Percentiles rank a stretch among this genome's conserved stretches.
Conservation (phyloP, 2,888 invertebrate genomes). For the Drosophila kuntzei region DNA sequence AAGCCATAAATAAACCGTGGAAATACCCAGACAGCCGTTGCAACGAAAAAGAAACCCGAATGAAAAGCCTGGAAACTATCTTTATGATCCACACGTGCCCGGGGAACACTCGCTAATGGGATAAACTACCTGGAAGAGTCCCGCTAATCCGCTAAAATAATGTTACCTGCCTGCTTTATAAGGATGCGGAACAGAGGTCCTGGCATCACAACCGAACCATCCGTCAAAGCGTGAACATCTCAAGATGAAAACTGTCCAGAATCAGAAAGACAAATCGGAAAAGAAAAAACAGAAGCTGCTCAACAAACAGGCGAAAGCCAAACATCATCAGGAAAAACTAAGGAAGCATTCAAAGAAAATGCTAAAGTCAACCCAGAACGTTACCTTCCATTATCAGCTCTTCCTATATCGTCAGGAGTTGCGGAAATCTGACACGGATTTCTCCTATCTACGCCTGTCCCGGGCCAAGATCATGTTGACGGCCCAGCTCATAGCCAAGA, state of each 20-base stretch:
- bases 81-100: slow-evolving; percentile 58
- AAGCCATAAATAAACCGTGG: slow-evolving; percentile 66
- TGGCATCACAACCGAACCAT: slow-evolving; percentile 20
- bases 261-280: slow-evolving; percentile 34
- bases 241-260: slow-evolving; percentile 35
- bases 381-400: slow-evolving; percentile 54
- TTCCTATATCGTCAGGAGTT: slow-evolving; percentile 73
- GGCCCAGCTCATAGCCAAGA: slow-evolving; percentile 62
- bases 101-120: slow-evolving; percentile 52
- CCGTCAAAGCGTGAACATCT: slow-evolving; percentile 11
- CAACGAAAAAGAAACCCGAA: slow-evolving; percentile 23
- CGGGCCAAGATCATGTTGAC: slow-evolving; percentile 71
- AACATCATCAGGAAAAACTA: slow-evolving; percentile 32
- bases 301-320: slow-evolving; percentile 31
- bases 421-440: slow-evolving; percentile 52
- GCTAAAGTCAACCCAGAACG: not conserved
- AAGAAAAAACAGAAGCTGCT: slow-evolving; percentile 33
- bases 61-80: slow-evolving; percentile 28
- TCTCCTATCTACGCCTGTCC: slow-evolving; percentile 64
- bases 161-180: slow-evolving; percentile 60
- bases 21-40: slow-evolving; percentile 41
- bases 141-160: not conserved
- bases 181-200: slow-evolving; percentile 17
- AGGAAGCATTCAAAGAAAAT: slow-evolving; percentile 37
- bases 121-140: slow-evolving; percentile 37